Evolutionary conservation across 1,140 invertebrate species (phyloP).

Genomic region (Brachionus plicatilis): DNA sequence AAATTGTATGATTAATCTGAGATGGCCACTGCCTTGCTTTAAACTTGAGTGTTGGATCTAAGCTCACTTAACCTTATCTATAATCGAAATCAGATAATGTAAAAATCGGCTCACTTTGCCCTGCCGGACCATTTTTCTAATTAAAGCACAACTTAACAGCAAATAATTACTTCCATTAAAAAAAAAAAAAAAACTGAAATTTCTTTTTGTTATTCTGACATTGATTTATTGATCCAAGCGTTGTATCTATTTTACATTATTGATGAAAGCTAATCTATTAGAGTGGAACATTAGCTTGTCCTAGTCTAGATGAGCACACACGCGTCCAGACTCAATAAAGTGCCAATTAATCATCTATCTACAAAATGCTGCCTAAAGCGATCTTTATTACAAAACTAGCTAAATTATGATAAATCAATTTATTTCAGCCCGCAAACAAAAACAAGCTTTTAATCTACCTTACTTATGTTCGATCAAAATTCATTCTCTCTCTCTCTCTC

Average conservation of each 20-base stretch:
- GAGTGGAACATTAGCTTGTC: not conserved
- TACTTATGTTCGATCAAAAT: not conserved
- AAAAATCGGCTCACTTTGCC: not conserved
- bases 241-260: constrained; percentile 11
- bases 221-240: not conserved
- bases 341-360: not conserved
- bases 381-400: not conserved
- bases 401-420: constrained; percentile 23
- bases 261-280: constrained; percentile 9
- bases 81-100: constrained; percentile 33
- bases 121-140: not conserved
- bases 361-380: not conserved
- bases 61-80: not conserved
- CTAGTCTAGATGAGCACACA: not conserved
- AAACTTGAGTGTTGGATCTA: not conserved
- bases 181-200: not conserved
- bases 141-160: not conserved
- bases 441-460: not conserved
- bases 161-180: constrained; percentile 11
- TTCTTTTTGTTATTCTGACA: not conserved
- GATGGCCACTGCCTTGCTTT: not conserved
- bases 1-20: too few relatives aligned
- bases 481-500: not conserved
- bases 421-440: not conserved
- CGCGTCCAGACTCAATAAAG: not conserved